Evolutionary conservation across 2,888 invertebrate genomes (phyloP).

Genomic region (Aromia moschata): DNA sequence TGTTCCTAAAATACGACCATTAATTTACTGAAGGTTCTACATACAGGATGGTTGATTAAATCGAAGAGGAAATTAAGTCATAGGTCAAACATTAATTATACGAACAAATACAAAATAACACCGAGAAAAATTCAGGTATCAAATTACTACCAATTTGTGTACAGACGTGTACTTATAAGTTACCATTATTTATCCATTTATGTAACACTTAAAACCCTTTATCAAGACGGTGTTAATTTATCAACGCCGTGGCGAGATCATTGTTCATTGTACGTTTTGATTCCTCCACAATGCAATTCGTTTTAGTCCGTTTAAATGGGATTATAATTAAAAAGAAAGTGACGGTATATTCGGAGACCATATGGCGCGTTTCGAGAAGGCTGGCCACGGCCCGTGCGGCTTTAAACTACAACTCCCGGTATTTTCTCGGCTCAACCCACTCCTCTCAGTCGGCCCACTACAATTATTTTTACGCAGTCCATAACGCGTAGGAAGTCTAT

Average conservation of each 20-base stretch:
- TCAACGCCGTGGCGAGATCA: background rate
- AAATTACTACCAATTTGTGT: background rate
- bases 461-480: slow-evolving; percentile 24
- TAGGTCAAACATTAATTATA: too few relatives aligned
- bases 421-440: slow-evolving; percentile 34
- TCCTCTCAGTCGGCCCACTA: slow-evolving; percentile 28
- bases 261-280: slow-evolving; percentile 5
- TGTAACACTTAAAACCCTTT: slow-evolving; percentile 6
- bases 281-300: slow-evolving; percentile 7
- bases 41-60: too few relatives aligned
- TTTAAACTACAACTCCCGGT: slow-evolving; percentile 35
- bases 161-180: background rate
- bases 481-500: slow-evolving; percentile 9
- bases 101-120: too few relatives aligned
- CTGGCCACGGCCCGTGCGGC: slow-evolving; percentile 32
- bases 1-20: too few relatives aligned
- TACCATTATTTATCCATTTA: background rate
- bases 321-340: slow-evolving; percentile 18
- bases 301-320: slow-evolving; percentile 18
- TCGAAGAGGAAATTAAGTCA: too few relatives aligned
- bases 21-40: too few relatives aligned
- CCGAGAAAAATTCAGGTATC: too few relatives aligned
- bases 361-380: slow-evolving; percentile 25
- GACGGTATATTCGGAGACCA: slow-evolving; percentile 25
- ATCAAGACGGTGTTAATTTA: background rate